Evolutionary conservation across 2,888 invertebrate genomes (phyloP).

Genomic region (Drosophila emarginata): DNA sequence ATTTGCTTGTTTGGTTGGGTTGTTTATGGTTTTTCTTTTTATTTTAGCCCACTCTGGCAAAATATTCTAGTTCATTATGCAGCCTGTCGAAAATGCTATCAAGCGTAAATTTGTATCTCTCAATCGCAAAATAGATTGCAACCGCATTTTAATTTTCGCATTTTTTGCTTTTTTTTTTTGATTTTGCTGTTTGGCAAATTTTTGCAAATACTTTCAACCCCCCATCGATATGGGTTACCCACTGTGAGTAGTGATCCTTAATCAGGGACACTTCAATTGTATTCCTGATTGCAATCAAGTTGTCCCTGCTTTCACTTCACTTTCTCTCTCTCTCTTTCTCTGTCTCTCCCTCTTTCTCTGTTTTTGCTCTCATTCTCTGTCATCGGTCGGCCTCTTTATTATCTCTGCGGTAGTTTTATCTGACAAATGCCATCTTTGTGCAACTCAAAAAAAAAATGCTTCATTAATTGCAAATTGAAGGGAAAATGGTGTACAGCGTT

Average conservation of each 20-base stretch:
- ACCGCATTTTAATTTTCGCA: conserved; percentile 36
- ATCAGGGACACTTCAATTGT: conserved; percentile 44
- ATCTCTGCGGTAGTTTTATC: conserved; percentile 55
- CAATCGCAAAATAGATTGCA: conserved; percentile 47
- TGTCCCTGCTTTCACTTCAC: conserved; percentile 20
- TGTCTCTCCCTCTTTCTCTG: conserved; percentile 17
- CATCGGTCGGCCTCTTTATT: conserved; percentile 41
- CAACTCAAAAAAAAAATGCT: conserved; percentile 48
- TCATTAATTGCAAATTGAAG: conserved; percentile 58
- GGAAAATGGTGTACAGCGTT: conserved; percentile 32
- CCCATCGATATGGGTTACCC: conserved; percentile 17
- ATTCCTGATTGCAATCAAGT: conserved; percentile 64
- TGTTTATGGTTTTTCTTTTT: conserved; percentile 5
- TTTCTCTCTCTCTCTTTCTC: conserved; percentile 20
- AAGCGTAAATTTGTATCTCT: conserved; percentile 67
- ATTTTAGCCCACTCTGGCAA: conserved; percentile 37
- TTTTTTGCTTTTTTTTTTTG: background rate
- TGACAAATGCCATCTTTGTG: conserved; percentile 43
- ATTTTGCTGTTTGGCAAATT: conserved; percentile 30
- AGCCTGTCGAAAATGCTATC: conserved; percentile 52
- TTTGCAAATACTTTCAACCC: conserved; percentile 30
- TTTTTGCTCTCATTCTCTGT: background rate
- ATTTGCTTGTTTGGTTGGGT: conserved; percentile 19
- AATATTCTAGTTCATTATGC: conserved; percentile 65
- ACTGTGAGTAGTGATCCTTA: conserved; percentile 39